A percentile compares a stretch with the other conserved stretches of the same genome.
These are phyloP conservation scores for Manis pentadactyla DNA, from an alignment of 2,797 vertebrate genomes.

Conservation along the genomic window DNA sequence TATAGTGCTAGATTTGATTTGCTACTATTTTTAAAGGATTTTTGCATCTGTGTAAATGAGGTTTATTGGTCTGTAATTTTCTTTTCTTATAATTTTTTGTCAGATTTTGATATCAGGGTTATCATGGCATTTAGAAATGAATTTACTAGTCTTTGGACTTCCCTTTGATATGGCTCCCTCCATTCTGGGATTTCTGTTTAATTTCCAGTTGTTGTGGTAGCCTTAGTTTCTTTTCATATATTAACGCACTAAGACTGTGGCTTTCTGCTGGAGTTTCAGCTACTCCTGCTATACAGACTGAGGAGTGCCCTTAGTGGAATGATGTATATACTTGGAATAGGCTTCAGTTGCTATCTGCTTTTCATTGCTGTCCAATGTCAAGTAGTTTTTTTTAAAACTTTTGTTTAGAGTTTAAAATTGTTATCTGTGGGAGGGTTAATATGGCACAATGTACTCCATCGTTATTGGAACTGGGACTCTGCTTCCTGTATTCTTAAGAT, in stretches of 20 bases:
- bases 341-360: not conserved
- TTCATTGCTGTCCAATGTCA: not conserved
- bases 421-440: not conserved
- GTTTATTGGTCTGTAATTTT: not conserved
- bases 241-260: not conserved
- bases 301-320: not conserved
- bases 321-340: not conserved
- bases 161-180: not conserved
- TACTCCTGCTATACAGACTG: not conserved
- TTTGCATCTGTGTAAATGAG: not conserved
- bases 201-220: not conserved
- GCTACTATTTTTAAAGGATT: not conserved
- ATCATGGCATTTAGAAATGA: not conserved
- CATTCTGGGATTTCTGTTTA: not conserved
- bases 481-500: not conserved
- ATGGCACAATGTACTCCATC: not conserved
- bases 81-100: not conserved
- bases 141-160: not conserved
- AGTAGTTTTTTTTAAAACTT: not conserved
- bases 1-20: not conserved
- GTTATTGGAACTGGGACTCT: not conserved
- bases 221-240: not conserved
- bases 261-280: not conserved
- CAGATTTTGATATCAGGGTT: not conserved
- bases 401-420: not conserved